Conservation (phyloP, 2,113 vertebrate genomes). For the Platysteira castanea region DNA sequence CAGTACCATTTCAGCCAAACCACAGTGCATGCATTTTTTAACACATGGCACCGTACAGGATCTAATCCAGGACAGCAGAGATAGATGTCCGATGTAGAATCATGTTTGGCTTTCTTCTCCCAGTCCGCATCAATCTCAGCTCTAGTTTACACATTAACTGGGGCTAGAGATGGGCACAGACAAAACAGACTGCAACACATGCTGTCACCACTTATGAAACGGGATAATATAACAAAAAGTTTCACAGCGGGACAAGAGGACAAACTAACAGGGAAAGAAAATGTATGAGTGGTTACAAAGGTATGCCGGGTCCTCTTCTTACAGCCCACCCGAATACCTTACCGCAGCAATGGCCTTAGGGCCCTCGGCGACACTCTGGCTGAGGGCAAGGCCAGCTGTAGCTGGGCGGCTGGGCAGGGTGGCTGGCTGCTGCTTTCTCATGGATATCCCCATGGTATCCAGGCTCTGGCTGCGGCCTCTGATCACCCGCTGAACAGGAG, state of each 20-base stretch:
- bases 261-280: neutral
- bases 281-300: neutral
- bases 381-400: conserved; percentile 65
- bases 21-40: neutral
- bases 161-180: neutral
- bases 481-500: conserved; percentile 81
- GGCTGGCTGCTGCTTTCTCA: conserved; percentile 62
- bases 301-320: neutral
- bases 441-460: conserved; percentile 78
- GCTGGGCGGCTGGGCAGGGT: conserved; percentile 43
- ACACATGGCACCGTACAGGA: neutral
- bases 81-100: neutral
- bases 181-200: neutral
- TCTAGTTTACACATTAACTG: neutral
- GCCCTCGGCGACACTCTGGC: conserved; percentile 66
- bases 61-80: neutral
- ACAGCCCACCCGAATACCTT: conserved; percentile 36
- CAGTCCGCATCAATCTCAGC: neutral
- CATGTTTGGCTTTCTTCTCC: neutral
- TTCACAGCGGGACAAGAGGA: neutral
- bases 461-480: conserved; percentile 87
- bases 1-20: neutral
- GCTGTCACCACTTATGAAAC: neutral
- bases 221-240: neutral
- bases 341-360: conserved; percentile 67